phyloP scores from a whole-genome alignment of 2,113 vertebrate genomes.

The Heterocephalus glaber region DNA sequence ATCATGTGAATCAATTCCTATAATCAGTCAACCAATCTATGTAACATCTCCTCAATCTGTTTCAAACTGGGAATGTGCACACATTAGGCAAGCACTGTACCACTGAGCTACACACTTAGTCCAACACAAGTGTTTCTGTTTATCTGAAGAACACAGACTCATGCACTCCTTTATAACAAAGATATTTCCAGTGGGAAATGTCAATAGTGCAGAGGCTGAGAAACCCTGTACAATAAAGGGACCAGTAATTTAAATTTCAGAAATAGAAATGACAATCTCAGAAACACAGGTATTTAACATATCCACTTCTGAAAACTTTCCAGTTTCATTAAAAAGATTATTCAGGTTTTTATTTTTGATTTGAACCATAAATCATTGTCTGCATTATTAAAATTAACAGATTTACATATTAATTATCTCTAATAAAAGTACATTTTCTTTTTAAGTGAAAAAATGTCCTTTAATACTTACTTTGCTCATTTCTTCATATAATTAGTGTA shows the following conservation, averaged over 20 bases:
- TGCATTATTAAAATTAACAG: background rate
- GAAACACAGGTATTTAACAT: background rate
- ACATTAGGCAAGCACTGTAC: background rate
- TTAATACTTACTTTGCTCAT: background rate
- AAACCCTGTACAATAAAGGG: background rate
- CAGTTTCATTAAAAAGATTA: background rate
- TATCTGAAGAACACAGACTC: background rate
- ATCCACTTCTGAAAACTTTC: background rate
- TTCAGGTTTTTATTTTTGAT: background rate
- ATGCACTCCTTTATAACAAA: background rate
- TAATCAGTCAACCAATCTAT: background rate
- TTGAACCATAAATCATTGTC: background rate
- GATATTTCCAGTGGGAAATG: background rate
- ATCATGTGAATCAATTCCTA: background rate
- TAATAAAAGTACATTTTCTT: background rate
- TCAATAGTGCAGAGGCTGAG: background rate
- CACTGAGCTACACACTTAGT: background rate
- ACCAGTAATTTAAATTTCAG: background rate
- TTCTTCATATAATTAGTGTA: background rate
- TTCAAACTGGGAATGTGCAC: background rate
- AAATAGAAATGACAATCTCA: background rate
- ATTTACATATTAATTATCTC: background rate
- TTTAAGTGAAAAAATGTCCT: background rate
- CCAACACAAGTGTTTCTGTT: background rate
- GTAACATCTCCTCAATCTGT: background rate